Evolutionary conservation across 2,888 invertebrate genomes (phyloP).

Genomic region (Drosophila trichaetosa): DNA sequence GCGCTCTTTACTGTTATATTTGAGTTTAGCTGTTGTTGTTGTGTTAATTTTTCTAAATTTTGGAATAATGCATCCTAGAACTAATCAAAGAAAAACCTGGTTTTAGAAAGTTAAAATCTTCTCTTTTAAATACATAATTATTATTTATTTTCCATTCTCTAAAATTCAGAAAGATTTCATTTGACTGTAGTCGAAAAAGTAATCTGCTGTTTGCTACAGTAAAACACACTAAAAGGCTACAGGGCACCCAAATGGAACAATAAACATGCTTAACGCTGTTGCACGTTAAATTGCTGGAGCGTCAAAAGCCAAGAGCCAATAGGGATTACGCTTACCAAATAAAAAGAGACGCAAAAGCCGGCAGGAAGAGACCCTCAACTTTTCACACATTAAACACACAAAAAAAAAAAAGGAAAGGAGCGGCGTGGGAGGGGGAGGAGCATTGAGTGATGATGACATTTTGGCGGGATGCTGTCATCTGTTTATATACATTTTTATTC

Average conservation of each 20-base stretch:
- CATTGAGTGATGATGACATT: conserved; percentile 55
- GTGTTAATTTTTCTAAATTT: too few species aligned
- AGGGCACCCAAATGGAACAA: not conserved
- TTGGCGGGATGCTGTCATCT: conserved; percentile 14
- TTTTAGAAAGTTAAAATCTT: not conserved
- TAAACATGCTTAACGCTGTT: conserved; percentile 6
- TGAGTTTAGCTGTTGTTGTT: too few species aligned
- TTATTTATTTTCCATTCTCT: not conserved
- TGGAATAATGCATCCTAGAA: not conserved
- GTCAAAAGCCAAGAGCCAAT: conserved; percentile 2
- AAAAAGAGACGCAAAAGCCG: conserved; percentile 10
- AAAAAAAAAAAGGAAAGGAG: not conserved
- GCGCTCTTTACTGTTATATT: too few species aligned
- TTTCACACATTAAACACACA: conserved; percentile 37
- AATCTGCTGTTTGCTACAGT: not conserved
- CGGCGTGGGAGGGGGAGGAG: not conserved
- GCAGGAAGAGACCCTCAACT: conserved; percentile 9
- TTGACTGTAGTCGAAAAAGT: too few species aligned
- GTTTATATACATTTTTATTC: conserved; percentile 16
- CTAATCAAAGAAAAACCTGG: too few species aligned
- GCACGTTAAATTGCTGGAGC: conserved; percentile 24
- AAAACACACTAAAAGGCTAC: not conserved
- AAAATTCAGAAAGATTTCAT: not conserved
- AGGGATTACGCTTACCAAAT: not conserved
- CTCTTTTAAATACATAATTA: rapidly evolving